Conservation (phyloP, 2,888 invertebrate species). For the Clanis bilineata region DNA sequence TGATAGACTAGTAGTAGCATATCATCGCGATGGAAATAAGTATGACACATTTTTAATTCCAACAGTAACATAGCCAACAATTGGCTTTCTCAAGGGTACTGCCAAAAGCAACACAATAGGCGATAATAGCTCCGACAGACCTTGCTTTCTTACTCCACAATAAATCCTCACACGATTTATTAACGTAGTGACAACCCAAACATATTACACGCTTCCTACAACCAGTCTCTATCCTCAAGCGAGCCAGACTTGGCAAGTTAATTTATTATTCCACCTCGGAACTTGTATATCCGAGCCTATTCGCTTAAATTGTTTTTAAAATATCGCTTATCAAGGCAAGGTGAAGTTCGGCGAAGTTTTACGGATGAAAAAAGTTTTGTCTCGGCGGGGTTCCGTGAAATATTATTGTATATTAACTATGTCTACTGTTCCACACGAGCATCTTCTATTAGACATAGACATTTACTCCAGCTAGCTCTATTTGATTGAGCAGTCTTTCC, state of each 20-base stretch:
- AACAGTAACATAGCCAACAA: background rate
- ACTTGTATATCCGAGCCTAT: conserved; percentile 38
- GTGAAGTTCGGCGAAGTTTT: conserved; percentile 39
- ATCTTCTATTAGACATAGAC: too few species aligned
- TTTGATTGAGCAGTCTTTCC: too few species aligned
- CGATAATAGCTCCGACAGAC: background rate
- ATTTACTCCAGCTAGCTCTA: too few species aligned
- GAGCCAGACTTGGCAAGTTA: conserved; percentile 24
- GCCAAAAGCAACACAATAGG: background rate
- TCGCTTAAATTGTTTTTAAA: conserved; percentile 64
- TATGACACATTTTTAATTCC: too few species aligned
- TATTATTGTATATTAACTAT: too few species aligned
- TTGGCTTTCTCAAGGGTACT: too few species aligned
- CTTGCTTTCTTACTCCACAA: background rate
- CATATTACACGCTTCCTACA: background rate
- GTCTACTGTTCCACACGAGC: too few species aligned
- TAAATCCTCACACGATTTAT: conserved; percentile 2
- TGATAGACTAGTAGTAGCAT: too few species aligned
- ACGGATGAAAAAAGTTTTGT: conserved; percentile 48
- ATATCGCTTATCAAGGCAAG: conserved; percentile 63
- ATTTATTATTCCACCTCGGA: conserved; percentile 45
- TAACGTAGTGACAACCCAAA: conserved; percentile 21
- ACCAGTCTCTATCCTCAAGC: conserved; percentile 4
- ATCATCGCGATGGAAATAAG: too few species aligned
- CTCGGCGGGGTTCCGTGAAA: conserved; percentile 26